Base-by-base conservation (phyloP, 2,113 vertebrate species). In the Lagopus leucura region DNA sequence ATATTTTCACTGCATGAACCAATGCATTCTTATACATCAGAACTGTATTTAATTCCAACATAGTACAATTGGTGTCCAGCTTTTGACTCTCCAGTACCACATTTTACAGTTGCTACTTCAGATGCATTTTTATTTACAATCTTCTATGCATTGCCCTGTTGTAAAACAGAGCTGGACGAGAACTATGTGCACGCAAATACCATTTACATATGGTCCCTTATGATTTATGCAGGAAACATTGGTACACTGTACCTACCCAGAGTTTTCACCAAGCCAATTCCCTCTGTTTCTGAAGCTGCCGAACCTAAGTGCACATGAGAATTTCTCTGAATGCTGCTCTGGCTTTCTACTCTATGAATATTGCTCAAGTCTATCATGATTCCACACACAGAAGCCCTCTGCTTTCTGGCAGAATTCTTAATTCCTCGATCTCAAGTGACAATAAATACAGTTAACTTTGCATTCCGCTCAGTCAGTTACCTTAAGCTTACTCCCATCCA, bases 401-500 rank as follows among this genome's bases (percentile, higher is more conserved):
- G 34, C 52, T 80, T 78, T 82, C 76, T 79, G 52, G 25, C 34
- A 0, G 1, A 78, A 32, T 36, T 90, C 63, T 69, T 60, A 60
- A 67, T 89, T 82, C 32, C 50, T 81, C 42, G 12, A 84, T 27
- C n/a, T 50, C 10, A 71, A 48, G 22, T 38, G 34, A 90, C 0
- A 4, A 72, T 30, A 89, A 76, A 66, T 34, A 25, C 3, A 34
- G 42, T 18, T 38, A 17, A 38, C 78, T 47, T 52, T 61, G 28
- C 80, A 85, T 52, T 28, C 48, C 55, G 63, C 30, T 18, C 32
- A 79, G 48, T n/a, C 48, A 73, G 71, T 97, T 96, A 99, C 99
- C 98, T 99, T 99, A 45, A 99, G 99, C 88, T 98, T 98, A 61
- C 95, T 91, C 75, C 98, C 98, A 90, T 99, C 98, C 96, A 99